phyloP scores from a whole-genome alignment of 2,888 invertebrate genomes.

The Drosophila quinaria region DNA sequence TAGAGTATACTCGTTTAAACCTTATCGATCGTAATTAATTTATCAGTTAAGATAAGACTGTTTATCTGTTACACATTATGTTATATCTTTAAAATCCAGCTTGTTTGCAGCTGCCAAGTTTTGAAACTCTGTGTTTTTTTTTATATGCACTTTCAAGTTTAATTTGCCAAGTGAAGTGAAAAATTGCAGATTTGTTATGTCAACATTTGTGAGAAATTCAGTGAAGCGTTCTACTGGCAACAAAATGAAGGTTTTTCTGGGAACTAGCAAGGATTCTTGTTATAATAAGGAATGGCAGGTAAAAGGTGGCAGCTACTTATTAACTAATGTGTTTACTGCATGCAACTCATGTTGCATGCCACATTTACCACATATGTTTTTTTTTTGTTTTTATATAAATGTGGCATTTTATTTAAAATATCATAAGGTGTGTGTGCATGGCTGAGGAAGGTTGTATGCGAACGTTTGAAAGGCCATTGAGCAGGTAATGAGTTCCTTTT shows the following conservation, averaged over 20 bases:
- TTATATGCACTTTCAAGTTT: neutral
- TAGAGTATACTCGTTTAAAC: neutral
- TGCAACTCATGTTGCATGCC: slow-evolving; percentile 3
- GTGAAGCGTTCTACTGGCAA: neutral
- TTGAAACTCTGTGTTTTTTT: neutral
- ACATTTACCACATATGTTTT: slow-evolving; percentile 22
- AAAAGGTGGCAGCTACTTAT: slow-evolving; percentile 9
- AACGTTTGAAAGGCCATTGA: slow-evolving; percentile 59
- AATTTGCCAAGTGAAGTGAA: slow-evolving; percentile 3
- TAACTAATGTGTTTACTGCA: slow-evolving; percentile 23
- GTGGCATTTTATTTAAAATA: slow-evolving; percentile 52
- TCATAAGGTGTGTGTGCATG: slow-evolving; percentile 37
- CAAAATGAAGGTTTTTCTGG: slow-evolving; percentile 1
- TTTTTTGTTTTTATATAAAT: slow-evolving; percentile 16
- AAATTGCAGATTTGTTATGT: neutral
- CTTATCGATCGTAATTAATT: neutral
- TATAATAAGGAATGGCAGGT: neutral
- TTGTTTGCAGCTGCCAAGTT: neutral
- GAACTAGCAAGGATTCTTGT: slow-evolving; percentile 1
- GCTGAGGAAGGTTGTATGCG: neutral
- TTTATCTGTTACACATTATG: neutral
- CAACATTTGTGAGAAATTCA: slow-evolving; percentile 2
- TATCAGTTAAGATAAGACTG: neutral
- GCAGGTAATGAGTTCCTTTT: slow-evolving; percentile 42
- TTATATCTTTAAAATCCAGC: neutral